Conservation (phyloP, 2,888 invertebrate genomes). For the Nomada lathburiana region DNA sequence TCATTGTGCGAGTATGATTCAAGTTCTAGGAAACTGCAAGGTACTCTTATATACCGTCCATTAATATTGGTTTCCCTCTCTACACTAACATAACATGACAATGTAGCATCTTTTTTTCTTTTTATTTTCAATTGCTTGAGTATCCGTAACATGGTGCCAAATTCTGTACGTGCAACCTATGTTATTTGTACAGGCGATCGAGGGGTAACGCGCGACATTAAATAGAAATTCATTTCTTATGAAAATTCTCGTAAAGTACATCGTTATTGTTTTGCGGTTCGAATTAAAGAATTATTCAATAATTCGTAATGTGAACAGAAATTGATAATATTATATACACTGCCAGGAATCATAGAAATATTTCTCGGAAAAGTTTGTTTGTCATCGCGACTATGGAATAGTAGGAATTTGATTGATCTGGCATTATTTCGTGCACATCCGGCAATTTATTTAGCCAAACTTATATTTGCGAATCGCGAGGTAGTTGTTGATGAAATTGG, state of each 20-base stretch:
- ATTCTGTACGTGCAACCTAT: slow-evolving; percentile 49
- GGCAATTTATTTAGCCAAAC: slow-evolving; percentile 18
- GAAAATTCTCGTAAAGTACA: slow-evolving; percentile 22
- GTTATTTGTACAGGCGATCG: slow-evolving; percentile 34
- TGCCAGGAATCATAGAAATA: slow-evolving; percentile 51
- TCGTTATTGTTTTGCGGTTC: slow-evolving; percentile 4
- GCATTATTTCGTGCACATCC: slow-evolving; percentile 31
- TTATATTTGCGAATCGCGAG: slow-evolving; percentile 22
- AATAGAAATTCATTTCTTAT: slow-evolving; percentile 17
- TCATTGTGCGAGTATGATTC: slow-evolving; percentile 37
- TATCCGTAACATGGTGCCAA: slow-evolving; percentile 57
- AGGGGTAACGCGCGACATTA: slow-evolving; percentile 10
- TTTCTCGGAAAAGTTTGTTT: slow-evolving; percentile 6
- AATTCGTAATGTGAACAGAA: slow-evolving; percentile 7
- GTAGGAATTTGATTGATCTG: slow-evolving; percentile 30
- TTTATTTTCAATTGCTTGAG: slow-evolving; percentile 28
- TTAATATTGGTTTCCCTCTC: slow-evolving; percentile 41
- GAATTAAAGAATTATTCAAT: slow-evolving; percentile 6
- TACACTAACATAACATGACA: slow-evolving; percentile 24
- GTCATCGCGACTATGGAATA: slow-evolving; percentile 2
- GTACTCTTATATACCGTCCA: slow-evolving; percentile 62
- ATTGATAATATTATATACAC: slow-evolving; percentile 51
- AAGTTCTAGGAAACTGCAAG: slow-evolving; percentile 42
- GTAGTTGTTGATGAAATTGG: slow-evolving; percentile 29
- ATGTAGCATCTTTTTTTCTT: slow-evolving; percentile 2